phyloP scores from a whole-genome alignment of 2,888 invertebrate species.

The Perdita meconis region DNA sequence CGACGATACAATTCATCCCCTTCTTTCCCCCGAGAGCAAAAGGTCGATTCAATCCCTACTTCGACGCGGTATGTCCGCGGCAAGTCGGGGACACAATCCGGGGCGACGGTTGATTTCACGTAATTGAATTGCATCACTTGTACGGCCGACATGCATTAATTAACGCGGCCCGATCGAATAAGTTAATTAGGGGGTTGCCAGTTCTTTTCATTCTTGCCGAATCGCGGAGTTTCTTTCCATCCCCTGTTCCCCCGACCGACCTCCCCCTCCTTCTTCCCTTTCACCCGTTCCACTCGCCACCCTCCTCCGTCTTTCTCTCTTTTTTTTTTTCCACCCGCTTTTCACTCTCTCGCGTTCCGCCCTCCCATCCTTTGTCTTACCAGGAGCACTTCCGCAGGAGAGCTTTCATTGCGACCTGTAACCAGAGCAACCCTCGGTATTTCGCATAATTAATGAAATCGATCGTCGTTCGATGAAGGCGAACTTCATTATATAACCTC shows the following conservation, averaged over 20 bases:
- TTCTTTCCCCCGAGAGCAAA: neutral
- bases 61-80: neutral
- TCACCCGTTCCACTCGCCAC: neutral
- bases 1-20: constrained; percentile 3
- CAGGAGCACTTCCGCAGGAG: constrained; percentile 28
- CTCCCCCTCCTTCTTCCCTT: neutral
- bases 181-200: constrained; percentile 67
- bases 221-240: constrained; percentile 40
- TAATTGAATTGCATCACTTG: constrained; percentile 61
- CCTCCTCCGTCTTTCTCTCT: neutral
- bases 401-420: constrained; percentile 56
- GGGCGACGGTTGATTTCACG: constrained; percentile 36
- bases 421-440: constrained; percentile 50
- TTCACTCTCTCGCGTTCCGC: neutral
- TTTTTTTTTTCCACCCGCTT: neutral
- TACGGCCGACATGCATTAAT: constrained; percentile 61
- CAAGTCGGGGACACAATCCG: constrained; percentile 8
- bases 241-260: neutral
- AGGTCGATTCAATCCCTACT: neutral
- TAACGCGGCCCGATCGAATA: constrained; percentile 62
- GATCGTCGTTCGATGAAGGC: constrained; percentile 58
- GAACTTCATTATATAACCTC: constrained; percentile 61
- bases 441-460: constrained; percentile 66
- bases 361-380: constrained; percentile 26
- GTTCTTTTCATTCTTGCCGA: constrained; percentile 59